phyloP scores from a whole-genome alignment of 2,113 vertebrate genomes.

The Phycodurus eques region DNA sequence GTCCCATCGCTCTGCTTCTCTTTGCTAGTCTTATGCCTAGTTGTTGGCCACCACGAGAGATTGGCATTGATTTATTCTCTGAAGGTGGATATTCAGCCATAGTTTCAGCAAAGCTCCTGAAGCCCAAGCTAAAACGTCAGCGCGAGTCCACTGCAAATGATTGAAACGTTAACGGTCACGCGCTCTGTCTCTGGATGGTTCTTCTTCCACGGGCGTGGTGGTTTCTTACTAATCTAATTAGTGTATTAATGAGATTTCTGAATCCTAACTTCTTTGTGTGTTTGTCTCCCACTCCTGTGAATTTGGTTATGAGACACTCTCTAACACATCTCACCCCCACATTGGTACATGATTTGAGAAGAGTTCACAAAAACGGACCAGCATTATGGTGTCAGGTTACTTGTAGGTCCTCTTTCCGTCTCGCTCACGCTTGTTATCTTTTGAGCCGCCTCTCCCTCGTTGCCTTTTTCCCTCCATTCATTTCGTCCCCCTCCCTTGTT shows the following conservation, averaged over 20 bases:
- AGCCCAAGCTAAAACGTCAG: too few species aligned
- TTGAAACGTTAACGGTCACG: too few species aligned
- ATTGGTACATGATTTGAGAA: conserved; percentile 54
- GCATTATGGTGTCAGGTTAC: conserved; percentile 55
- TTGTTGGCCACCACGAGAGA: too few species aligned
- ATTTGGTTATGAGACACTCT: conserved; percentile 55
- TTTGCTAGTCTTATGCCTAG: too few species aligned
- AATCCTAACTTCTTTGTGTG: conserved; percentile 8
- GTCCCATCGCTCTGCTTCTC: too few species aligned
- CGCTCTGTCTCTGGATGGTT: too few species aligned
- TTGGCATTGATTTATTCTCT: too few species aligned
- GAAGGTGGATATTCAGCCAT: too few species aligned
- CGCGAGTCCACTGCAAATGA: too few species aligned
- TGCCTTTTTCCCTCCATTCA: conserved; percentile 21
- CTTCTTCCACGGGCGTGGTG: too few species aligned
- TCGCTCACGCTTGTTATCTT: conserved; percentile 23
- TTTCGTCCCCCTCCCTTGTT: conserved; percentile 13
- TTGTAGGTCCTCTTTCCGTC: conserved; percentile 19
- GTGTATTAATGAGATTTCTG: conserved; percentile 24
- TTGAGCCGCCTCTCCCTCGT: conserved; percentile 8
- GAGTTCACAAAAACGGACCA: conserved; percentile 50
- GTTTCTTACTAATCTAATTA: too few species aligned
- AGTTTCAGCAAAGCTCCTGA: too few species aligned
- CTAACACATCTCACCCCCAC: conserved; percentile 52
- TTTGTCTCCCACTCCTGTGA: conserved; percentile 44